Base-by-base conservation (phyloP, 2,888 invertebrate species). In the Saturnia pavonia region DNA sequence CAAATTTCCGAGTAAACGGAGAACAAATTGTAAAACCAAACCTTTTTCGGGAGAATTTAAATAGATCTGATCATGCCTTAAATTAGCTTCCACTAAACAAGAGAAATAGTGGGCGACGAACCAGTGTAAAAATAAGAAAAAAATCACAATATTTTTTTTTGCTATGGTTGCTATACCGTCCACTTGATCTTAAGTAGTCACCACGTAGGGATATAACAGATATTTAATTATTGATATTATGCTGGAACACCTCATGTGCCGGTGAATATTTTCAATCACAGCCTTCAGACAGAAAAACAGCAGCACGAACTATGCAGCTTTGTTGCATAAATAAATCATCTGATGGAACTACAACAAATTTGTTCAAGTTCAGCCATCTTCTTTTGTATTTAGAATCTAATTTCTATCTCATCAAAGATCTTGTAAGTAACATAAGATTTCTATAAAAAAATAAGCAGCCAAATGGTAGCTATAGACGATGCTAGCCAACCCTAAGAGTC, bases 401-500 rank as follows among this genome's bases (percentile, higher is more conserved):
- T 27, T 25, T 57, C 22, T 27, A 0, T 25, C 14, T 6, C 14
- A 6, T 60, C 57, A 0, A 60, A 60, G 57, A 60, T 14, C 14
- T 12, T 14, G 14, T 27, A 57, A 22, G 25, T 25, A 27, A 60
- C 19, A 27, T 60, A 27, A 60, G 57, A 60, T 60, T 25, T 60
- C 25, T 19, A 60, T 27, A 60, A n/a, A 60, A 54, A 27, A 60
- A 25, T 60, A 27, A 11, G 25, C 25, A 57, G 12, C 57, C 16
- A 57, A 60, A 19, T 27, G 12, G 25, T 27, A 57, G 25, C 22
- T 25, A 25, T 25, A 60, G 57, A 60, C 57, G 57, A 67, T 42
- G 12, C 69, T 22, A 19, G 22, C 27, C 34, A 22, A 43, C 69
- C 69, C 63, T 22, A 69, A 43, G 54, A 51, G 75, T 74, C 73